A percentile compares a stretch with the other conserved stretches of the same genome.
Evolutionary conservation across 2,113 vertebrate species (phyloP).

Genomic region (Piprites chloris): DNA sequence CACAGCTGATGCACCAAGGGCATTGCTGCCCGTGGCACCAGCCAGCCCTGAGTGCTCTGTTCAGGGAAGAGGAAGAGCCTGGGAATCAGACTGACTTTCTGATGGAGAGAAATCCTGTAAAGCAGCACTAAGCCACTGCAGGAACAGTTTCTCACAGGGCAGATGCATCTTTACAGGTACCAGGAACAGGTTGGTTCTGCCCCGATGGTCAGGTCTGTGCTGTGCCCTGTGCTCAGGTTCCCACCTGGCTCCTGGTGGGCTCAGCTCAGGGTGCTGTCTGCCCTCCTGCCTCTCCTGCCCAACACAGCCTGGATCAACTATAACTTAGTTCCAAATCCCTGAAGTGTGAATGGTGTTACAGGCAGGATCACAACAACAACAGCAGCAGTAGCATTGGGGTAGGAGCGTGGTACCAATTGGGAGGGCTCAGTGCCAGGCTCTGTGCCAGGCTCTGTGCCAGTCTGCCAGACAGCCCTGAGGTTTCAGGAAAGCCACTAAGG

Average conservation of each 20-base stretch:
- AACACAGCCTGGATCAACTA: accelerated
- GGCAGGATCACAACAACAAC: not conserved
- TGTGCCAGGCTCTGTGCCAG: not conserved
- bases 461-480: not conserved
- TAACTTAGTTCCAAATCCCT: not conserved
- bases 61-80: not conserved
- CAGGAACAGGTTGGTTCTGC: not conserved
- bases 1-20: not conserved
- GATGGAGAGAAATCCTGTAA: not conserved
- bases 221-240: not conserved
- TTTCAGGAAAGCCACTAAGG: accelerated
- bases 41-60: not conserved
- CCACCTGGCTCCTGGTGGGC: not conserved
- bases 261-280: accelerated
- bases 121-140: not conserved
- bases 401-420: too few relatives aligned
- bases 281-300: not conserved
- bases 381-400: not conserved
- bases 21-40: accelerated
- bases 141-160: not conserved
- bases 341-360: not conserved
- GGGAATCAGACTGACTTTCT: accelerated
- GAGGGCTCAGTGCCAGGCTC: not conserved
- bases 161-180: not conserved
- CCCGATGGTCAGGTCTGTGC: not conserved